phyloP scores from a whole-genome alignment of 2,113 vertebrate genomes.

The Sylvia atricapilla region DNA sequence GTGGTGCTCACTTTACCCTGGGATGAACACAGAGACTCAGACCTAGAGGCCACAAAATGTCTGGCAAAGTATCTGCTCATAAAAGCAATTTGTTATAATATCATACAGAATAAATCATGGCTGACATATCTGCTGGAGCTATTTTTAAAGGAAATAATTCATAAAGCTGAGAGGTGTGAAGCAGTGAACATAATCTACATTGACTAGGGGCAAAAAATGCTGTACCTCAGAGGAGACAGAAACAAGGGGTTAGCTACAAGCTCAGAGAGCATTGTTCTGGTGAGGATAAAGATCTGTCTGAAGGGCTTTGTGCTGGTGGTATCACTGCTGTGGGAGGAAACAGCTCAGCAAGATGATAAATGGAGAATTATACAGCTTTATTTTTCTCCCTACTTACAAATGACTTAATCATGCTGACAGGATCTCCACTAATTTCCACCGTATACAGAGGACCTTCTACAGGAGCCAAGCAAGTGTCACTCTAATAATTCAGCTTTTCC shows the following conservation, averaged over 20 bases:
- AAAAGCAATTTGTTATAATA: constrained; percentile 19
- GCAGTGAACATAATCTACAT: constrained; percentile 6
- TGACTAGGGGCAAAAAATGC: not conserved
- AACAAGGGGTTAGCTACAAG: not conserved
- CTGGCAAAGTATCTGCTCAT: not conserved
- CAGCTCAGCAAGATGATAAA: not conserved
- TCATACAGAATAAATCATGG: constrained; percentile 41
- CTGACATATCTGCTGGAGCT: constrained; percentile 12
- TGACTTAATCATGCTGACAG: not conserved
- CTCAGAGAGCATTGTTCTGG: not conserved
- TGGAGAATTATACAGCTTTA: not conserved
- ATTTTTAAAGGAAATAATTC: constrained; percentile 46
- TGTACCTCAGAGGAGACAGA: not conserved
- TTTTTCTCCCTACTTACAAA: constrained; percentile 6
- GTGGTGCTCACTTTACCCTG: not conserved
- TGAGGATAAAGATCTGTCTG: not conserved
- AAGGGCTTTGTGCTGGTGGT: not conserved
- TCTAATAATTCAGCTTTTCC: not conserved
- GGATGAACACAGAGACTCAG: not conserved
- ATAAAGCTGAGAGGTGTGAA: constrained; percentile 26
- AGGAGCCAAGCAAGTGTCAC: not conserved
- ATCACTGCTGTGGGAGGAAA: not conserved
- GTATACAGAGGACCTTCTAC: not conserved
- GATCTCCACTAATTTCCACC: not conserved
- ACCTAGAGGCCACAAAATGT: not conserved